A percentile compares a stretch with the other conserved stretches of the same genome.
These are phyloP conservation scores for Phrixothrix hirtus DNA, from an alignment of 2,888 invertebrate species.

Conservation along the genomic window DNA sequence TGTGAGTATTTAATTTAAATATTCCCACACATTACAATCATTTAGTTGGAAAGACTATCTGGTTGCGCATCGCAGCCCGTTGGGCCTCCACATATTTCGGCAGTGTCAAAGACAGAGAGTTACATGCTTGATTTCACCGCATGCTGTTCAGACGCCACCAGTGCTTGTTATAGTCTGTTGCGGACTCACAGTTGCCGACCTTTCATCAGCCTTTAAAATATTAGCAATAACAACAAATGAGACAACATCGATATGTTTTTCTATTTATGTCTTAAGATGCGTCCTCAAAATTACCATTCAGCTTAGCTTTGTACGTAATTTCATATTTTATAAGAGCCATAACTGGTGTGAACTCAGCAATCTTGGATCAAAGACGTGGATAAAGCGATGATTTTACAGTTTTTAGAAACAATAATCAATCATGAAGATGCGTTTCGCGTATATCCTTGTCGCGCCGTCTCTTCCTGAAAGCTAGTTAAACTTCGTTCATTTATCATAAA, in stretches of 20 bases:
- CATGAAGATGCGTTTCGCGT: too few species aligned
- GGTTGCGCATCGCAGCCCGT: slow-evolving; percentile 28
- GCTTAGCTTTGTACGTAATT: too few species aligned
- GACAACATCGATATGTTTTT: slow-evolving; percentile 12
- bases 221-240: slow-evolving; percentile 23
- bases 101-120: slow-evolving; percentile 49
- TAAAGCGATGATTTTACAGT: too few species aligned
- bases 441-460: too few species aligned
- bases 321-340: too few species aligned
- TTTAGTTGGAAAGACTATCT: slow-evolving; percentile 31
- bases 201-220: slow-evolving; percentile 29
- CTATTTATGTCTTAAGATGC: too few species aligned
- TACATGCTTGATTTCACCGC: slow-evolving; percentile 46
- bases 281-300: too few species aligned
- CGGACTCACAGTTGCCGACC: slow-evolving; percentile 30
- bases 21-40: slow-evolving; percentile 32
- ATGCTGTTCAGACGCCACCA: slow-evolving; percentile 50
- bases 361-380: too few species aligned
- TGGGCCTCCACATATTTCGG: slow-evolving; percentile 45
- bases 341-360: too few species aligned
- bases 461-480: too few species aligned
- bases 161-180: slow-evolving; percentile 34
- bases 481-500: too few species aligned
- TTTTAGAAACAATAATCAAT: too few species aligned
- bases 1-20: slow-evolving; percentile 29